These are phyloP conservation scores for Micromesistius poutassou DNA, from an alignment of 2,797 vertebrate species.

Conservation along the genomic window DNA sequence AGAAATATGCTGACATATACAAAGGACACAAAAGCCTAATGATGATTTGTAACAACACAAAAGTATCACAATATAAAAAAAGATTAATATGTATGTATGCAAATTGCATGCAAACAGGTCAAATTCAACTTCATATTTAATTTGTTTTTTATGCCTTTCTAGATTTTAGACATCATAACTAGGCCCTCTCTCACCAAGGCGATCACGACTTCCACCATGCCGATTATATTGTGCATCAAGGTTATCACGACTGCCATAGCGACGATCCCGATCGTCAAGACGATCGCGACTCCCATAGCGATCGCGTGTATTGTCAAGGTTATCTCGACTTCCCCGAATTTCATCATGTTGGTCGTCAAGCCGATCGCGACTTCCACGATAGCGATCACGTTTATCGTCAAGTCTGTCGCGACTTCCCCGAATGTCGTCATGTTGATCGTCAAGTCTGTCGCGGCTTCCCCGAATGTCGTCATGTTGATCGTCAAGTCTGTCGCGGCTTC, in stretches of 20 bases:
- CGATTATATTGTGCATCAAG: conserved; percentile 12
- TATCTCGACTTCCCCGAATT: conserved; percentile 6
- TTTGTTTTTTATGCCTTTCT: neutral
- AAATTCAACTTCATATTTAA: neutral
- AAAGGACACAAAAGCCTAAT: too few relatives aligned
- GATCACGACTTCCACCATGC: conserved; percentile 23
- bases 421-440: conserved; percentile 28
- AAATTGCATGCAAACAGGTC: neutral
- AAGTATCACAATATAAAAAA: neutral
- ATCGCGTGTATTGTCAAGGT: conserved; percentile 14
- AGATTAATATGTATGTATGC: neutral
- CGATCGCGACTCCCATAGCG: conserved; percentile 35
- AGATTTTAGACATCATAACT: neutral
- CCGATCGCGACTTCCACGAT: conserved; percentile 22
- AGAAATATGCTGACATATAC: neutral
- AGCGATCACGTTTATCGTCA: conserved; percentile 14
- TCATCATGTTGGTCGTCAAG: conserved; percentile 21
- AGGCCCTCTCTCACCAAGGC: conserved; percentile 31
- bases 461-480: too few relatives aligned
- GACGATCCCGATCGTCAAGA: neutral
- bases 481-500: too few relatives aligned
- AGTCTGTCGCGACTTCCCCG: conserved; percentile 21
- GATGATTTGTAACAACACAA: neutral
- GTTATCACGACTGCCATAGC: conserved; percentile 1
- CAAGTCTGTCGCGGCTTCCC: conserved; percentile 25